A percentile compares a stretch with the other conserved stretches of the same genome.
phyloP scores from a whole-genome alignment of 2,888 invertebrate genomes.

The Athripsodes cinereus region DNA sequence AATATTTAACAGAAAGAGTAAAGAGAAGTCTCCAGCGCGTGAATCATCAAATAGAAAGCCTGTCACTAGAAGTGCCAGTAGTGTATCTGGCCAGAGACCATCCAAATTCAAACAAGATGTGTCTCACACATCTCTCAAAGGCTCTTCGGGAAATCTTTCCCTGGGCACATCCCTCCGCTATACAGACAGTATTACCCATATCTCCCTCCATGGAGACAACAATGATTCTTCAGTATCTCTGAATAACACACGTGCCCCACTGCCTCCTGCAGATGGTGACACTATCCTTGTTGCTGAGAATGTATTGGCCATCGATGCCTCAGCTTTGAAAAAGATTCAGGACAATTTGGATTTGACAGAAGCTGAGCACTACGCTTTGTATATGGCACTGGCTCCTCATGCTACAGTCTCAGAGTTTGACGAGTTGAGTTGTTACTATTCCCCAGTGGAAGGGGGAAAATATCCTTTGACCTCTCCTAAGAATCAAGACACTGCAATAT shows the following conservation, averaged over 20 bases:
- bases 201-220: slow-evolving; percentile 58
- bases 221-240: slow-evolving; percentile 39
- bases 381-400: slow-evolving; percentile 79
- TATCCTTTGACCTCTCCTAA: slow-evolving; percentile 46
- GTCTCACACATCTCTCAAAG: slow-evolving; percentile 42
- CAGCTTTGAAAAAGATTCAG: slow-evolving; percentile 40
- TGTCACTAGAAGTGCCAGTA: slow-evolving; percentile 55
- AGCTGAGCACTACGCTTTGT: slow-evolving; percentile 82
- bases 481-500: slow-evolving; percentile 31
- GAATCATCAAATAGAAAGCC: slow-evolving; percentile 44
- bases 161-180: slow-evolving; percentile 39
- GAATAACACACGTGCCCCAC: slow-evolving; percentile 36
- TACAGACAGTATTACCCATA: slow-evolving; percentile 58
- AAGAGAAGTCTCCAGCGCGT: slow-evolving; percentile 44
- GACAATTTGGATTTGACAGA: slow-evolving; percentile 70
- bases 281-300: slow-evolving; percentile 56
- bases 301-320: slow-evolving; percentile 44
- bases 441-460: slow-evolving; percentile 74
- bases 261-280: slow-evolving; percentile 49
- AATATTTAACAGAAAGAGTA: slow-evolving; percentile 39
- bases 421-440: slow-evolving; percentile 81
- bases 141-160: slow-evolving; percentile 37
- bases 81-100: slow-evolving; percentile 54
- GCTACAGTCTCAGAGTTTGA: slow-evolving; percentile 86
- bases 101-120: slow-evolving; percentile 42